Conservation (phyloP, 2,113 vertebrate species). For the Sterna hirundo region DNA sequence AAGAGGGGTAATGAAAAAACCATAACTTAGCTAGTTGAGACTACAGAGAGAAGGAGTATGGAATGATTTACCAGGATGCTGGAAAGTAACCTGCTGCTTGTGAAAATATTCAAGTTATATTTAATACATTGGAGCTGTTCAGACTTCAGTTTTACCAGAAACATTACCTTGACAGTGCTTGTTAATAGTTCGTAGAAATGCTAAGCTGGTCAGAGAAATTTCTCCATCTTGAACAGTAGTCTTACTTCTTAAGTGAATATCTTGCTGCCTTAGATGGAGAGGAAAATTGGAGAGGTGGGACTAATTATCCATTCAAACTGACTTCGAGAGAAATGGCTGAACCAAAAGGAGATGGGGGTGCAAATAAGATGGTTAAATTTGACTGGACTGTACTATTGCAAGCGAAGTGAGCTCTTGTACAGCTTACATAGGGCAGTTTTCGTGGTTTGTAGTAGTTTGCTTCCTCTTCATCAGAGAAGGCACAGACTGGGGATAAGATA, state of each 20-base stretch:
- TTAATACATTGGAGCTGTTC: not conserved
- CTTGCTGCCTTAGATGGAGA: not conserved
- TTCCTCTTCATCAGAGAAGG: not conserved
- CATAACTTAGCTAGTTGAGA: not conserved
- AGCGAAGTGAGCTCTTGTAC: not conserved
- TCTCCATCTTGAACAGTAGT: not conserved
- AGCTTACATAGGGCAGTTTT: not conserved
- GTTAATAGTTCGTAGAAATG: not conserved
- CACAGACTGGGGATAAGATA: not conserved
- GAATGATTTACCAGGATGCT: not conserved
- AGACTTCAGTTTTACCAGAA: not conserved
- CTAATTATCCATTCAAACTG: not conserved
- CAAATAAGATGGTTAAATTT: not conserved
- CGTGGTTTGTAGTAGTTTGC: not conserved
- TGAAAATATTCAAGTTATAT: not conserved
- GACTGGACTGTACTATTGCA: not conserved
- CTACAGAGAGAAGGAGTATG: not conserved
- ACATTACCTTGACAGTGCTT: not conserved
- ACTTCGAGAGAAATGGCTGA: not conserved
- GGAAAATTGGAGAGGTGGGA: not conserved
- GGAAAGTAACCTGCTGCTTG: not conserved
- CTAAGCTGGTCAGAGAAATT: not conserved
- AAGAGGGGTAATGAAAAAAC: constrained; percentile 36
- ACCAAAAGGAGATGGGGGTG: not conserved
- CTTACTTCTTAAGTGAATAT: not conserved